phyloP scores from a whole-genome alignment of 2,113 vertebrate species.

The Motacilla alba region DNA sequence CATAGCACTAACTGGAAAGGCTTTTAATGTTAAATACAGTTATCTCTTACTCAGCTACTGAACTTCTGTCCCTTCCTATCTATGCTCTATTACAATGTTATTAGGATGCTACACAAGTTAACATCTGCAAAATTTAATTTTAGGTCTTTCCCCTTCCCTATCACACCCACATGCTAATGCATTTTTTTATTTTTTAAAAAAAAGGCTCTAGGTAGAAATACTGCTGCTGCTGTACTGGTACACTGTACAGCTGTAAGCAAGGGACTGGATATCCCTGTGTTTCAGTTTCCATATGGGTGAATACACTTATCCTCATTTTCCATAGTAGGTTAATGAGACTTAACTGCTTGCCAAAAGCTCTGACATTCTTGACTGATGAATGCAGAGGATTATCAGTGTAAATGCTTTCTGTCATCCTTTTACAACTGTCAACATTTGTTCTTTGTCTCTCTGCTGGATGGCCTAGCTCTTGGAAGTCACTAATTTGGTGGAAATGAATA shows the following conservation, averaged over 20 bases:
- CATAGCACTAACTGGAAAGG: not conserved
- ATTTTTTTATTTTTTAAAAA: not conserved
- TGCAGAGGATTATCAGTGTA: not conserved
- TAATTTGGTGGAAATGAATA: not conserved
- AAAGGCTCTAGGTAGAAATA: not conserved
- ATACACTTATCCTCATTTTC: slow-evolving; percentile 5
- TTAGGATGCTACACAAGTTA: not conserved
- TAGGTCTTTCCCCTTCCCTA: not conserved
- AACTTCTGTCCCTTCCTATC: not conserved
- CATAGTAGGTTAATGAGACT: not conserved
- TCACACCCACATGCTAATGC: not conserved
- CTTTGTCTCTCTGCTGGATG: not conserved
- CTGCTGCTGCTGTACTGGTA: not conserved
- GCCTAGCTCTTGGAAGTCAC: not conserved
- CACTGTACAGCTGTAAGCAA: not conserved
- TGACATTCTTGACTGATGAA: not conserved
- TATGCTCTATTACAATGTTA: not conserved
- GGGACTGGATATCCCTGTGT: not conserved
- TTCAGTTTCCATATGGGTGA: not conserved
- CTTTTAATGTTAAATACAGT: not conserved
- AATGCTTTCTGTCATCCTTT: slow-evolving; percentile 8
- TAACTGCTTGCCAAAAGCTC: not conserved
- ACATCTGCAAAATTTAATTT: not conserved
- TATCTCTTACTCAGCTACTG: not conserved
- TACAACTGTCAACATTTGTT: not conserved